phyloP scores from a whole-genome alignment of 2,888 invertebrate species.

The Agrilus cyanescens region DNA sequence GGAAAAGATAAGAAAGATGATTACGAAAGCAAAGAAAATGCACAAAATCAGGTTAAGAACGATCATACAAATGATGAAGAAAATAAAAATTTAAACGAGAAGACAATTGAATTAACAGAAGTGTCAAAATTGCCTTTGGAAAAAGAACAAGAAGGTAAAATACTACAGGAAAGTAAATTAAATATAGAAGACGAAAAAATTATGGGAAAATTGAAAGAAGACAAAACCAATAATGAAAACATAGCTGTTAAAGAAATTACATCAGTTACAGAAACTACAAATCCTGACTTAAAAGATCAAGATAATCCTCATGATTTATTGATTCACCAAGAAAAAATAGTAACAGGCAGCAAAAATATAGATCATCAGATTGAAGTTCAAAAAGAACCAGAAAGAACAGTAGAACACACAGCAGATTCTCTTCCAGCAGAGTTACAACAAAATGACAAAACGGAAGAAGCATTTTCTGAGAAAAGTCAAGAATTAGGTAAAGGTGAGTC shows the following conservation, averaged over 20 bases:
- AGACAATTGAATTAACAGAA: not conserved
- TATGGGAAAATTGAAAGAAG: not conserved
- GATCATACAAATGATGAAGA: conserved; percentile 12
- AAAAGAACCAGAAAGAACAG: not conserved
- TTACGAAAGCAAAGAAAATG: conserved; percentile 18
- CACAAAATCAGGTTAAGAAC: conserved; percentile 13
- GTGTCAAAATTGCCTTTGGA: too few relatives aligned
- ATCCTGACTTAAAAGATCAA: not conserved
- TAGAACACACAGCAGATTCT: not conserved
- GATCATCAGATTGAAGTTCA: not conserved
- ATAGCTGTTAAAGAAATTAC: too few relatives aligned
- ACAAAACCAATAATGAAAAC: too few relatives aligned
- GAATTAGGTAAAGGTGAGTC: too few relatives aligned
- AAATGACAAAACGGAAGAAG: too few relatives aligned
- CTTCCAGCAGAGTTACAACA: not conserved
- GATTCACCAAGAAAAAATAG: not conserved
- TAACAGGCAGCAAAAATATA: not conserved
- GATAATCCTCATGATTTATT: not conserved
- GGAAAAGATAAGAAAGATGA: conserved; percentile 21
- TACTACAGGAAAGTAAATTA: not conserved
- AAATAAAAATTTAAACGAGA: conserved; percentile 1
- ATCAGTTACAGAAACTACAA: not conserved
- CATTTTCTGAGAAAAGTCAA: too few relatives aligned
- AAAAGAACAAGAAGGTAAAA: not conserved
- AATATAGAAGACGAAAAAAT: not conserved